Conservation (phyloP, 30 jellyfish, hydroid and myxozoan species). For the Aurelia aurita complex sp. Pacific region DNA sequence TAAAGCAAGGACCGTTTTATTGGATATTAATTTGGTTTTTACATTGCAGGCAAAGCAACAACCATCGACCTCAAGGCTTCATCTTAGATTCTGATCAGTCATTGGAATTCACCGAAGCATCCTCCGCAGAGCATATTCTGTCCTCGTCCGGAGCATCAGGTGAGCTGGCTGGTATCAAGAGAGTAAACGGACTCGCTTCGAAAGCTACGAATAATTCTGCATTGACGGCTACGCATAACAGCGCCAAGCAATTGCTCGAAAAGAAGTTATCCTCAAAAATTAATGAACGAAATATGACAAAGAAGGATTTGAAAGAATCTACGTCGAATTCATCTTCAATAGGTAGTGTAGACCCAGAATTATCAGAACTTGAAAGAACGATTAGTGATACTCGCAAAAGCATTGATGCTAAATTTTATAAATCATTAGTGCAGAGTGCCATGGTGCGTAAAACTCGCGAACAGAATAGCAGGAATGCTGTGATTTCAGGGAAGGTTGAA, state of each 20-base stretch:
- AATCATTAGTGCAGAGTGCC: constrained; percentile 73
- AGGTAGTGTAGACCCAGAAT: constrained; percentile 87
- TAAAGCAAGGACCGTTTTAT: background rate
- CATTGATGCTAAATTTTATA: constrained; percentile 95
- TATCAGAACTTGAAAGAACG: constrained; percentile 86
- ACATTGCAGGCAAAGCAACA: constrained; percentile 24
- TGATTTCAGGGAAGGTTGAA: background rate
- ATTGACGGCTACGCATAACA: background rate
- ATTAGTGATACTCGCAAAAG: constrained; percentile 94
- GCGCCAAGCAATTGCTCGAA: background rate
- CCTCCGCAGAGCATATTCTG: constrained; percentile 44
- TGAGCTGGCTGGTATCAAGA: constrained; percentile 4
- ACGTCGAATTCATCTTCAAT: constrained; percentile 43
- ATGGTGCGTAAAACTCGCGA: constrained; percentile 1
- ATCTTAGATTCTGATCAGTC: constrained; percentile 63
- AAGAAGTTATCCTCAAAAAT: constrained; percentile 9
- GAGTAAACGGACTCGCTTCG: background rate
- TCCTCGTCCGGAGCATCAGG: constrained; percentile 12
- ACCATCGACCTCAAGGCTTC: constrained; percentile 62
- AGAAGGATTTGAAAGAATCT: background rate
- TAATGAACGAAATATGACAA: background rate
- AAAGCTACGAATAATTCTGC: background rate
- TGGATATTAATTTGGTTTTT: background rate
- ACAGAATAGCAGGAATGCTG: background rate
- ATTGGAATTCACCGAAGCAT: constrained; percentile 53